Base-by-base conservation (phyloP, 2,888 invertebrate species). In the Empis livida region DNA sequence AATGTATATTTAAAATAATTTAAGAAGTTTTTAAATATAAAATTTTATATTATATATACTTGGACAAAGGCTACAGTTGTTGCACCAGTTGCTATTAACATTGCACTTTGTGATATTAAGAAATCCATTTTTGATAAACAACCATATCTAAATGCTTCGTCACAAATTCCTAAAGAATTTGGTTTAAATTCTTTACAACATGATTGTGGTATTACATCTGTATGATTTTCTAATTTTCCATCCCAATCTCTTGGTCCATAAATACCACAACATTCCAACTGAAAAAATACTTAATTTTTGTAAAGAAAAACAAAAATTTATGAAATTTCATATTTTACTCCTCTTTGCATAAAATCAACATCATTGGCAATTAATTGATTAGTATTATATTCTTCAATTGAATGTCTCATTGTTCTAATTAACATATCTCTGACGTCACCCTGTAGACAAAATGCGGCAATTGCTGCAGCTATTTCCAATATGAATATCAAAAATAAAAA, bases 61-160 rank as follows among this genome's bases (percentile, higher is more conserved):
- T 87, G 86, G 52, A 87, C 83, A 57, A 86, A 78, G 9, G 84
- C 83, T 49, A 87, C 82, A n/a, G 84, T 83, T 57, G 84, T 72
- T 5, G 84, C 84, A 5, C 84, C 86, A 44, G 83, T 82, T 4
- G 80, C 84, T 51, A 85, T 67, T 45, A 85, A 69, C 47, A 84
- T 75, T 27, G 83, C 78, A 60, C 84, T 83, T 61, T 82, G 80
- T 54, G 77, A 74, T n/a, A 84, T 71, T 51, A 84, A 65, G 55
- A 73, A 73, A 44, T 73, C 69, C 55, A 85, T 72, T 44, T 76
- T 71, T 10, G 70, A 70, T 42, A 79, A 71, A 56, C 84, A 84
- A 5, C 84, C 84, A 50, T 70, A 53, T 20, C 59, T 57, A 45
- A 51, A 63, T n/a, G 5, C 3, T 45, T 59, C 54, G 4, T 50